Percentiles rank a stretch among this genome's conserved stretches.
Conservation (phyloP, 2,797 vertebrate genomes). For the Huso huso region DNA sequence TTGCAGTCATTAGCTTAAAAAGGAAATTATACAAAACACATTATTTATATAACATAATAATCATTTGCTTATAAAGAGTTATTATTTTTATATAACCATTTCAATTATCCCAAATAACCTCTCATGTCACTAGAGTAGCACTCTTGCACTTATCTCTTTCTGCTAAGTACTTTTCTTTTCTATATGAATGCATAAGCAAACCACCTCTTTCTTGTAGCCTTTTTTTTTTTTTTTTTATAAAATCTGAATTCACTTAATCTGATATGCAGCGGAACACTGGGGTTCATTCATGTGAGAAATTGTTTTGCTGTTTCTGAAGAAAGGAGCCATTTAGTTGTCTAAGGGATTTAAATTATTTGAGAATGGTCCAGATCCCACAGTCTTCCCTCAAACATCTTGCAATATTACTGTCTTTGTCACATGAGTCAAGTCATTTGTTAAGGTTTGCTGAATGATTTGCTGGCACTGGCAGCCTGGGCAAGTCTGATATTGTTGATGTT, state of each 20-base stretch:
- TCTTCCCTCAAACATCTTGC: neutral
- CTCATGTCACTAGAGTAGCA: conserved; percentile 30
- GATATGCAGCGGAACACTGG: conserved; percentile 44
- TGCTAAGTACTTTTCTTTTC: conserved; percentile 28
- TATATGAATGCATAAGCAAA: conserved; percentile 23
- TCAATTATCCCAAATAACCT: conserved; percentile 27
- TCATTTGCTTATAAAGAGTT: too few species aligned
- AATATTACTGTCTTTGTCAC: neutral
- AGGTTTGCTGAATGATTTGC: neutral
- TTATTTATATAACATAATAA: too few species aligned
- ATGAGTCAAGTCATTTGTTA: neutral
- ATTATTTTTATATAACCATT: too few species aligned
- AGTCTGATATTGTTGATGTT: too few species aligned
- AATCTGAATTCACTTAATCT: conserved; percentile 38
- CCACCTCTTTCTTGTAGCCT: conserved; percentile 7
- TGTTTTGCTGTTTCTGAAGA: conserved; percentile 48
- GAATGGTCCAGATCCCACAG: conserved; percentile 8
- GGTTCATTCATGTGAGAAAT: conserved; percentile 52
- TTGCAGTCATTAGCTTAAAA: too few species aligned
- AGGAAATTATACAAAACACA: too few species aligned
- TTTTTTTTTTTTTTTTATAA: neutral
- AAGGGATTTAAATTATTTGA: conserved; percentile 3
- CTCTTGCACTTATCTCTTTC: conserved; percentile 36
- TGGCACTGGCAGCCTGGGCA: too few species aligned
- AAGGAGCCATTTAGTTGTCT: conserved; percentile 43